Conservation (phyloP, 2,797 vertebrate species). For the Pterois miles region DNA sequence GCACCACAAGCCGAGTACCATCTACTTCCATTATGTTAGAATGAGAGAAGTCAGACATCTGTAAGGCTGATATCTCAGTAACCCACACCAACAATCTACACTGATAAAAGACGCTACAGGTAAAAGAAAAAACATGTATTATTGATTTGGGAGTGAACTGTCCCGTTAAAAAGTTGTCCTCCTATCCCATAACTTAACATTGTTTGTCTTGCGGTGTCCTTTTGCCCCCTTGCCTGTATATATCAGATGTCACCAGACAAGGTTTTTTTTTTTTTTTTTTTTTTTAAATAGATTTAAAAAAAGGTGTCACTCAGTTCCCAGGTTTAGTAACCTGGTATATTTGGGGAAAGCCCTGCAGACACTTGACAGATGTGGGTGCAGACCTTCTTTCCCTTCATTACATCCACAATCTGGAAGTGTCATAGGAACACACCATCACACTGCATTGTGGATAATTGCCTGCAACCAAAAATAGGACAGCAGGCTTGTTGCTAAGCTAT, state of each 20-base stretch:
- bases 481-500: slow-evolving; percentile 76
- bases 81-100: too few species aligned
- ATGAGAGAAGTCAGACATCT: not conserved
- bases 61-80: too few species aligned
- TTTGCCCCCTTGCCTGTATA: not conserved
- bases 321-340: slow-evolving; percentile 16
- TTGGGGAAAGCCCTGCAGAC: slow-evolving; percentile 9
- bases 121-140: too few species aligned
- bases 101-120: not conserved
- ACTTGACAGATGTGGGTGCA: slow-evolving; percentile 41
- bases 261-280: not conserved
- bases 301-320: not conserved
- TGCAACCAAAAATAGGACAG: slow-evolving; percentile 74
- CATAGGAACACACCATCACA: slow-evolving; percentile 50
- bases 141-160: not conserved
- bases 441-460: slow-evolving; percentile 72
- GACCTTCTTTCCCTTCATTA: slow-evolving; percentile 59
- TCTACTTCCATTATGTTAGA: not conserved
- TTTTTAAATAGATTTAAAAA: not conserved
- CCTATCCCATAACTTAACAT: not conserved
- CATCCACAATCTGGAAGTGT: slow-evolving; percentile 57
- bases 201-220: not conserved
- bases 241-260: not conserved
- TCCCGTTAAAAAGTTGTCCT: not conserved
- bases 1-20: not conserved